A percentile compares a stretch with the other conserved stretches of the same genome.
Conservation (phyloP, 2,797 vertebrate species). For the Sebastes cheni region DNA sequence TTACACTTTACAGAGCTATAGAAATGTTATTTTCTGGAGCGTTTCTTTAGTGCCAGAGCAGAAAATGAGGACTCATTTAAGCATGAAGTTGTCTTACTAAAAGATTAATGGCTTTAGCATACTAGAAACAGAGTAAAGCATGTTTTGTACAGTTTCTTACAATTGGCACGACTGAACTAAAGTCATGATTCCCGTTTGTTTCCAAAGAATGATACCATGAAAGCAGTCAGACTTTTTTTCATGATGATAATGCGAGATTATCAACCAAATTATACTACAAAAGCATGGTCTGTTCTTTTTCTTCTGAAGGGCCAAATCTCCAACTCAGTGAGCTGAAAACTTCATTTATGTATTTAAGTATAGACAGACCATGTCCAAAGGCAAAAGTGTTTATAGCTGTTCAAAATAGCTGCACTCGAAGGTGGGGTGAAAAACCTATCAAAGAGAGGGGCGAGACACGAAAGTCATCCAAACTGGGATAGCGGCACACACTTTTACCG, state of each 20-base stretch:
- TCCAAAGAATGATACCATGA: background rate
- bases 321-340: background rate
- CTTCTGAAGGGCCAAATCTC: background rate
- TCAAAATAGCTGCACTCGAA: background rate
- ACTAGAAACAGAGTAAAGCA: conserved; percentile 17
- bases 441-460: background rate
- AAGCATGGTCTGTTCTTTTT: background rate
- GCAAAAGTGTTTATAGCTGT: background rate
- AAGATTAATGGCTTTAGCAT: conserved; percentile 40
- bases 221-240: background rate
- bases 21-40: conserved; percentile 31
- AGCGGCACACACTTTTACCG: background rate
- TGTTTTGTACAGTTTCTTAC: conserved; percentile 13
- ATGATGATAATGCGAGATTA: background rate
- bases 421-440: background rate
- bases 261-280: background rate
- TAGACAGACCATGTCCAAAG: background rate
- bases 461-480: background rate
- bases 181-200: background rate
- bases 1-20: conserved; percentile 27
- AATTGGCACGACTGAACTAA: background rate
- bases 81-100: conserved; percentile 34
- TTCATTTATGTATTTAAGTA: background rate
- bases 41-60: conserved; percentile 1
- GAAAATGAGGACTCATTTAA: conserved; percentile 35